Evolutionary conservation across 2,888 invertebrate species (phyloP), one percentile per base, ranked within the genome.

Genomic region (Brachynemurus nebulosus): DNA sequence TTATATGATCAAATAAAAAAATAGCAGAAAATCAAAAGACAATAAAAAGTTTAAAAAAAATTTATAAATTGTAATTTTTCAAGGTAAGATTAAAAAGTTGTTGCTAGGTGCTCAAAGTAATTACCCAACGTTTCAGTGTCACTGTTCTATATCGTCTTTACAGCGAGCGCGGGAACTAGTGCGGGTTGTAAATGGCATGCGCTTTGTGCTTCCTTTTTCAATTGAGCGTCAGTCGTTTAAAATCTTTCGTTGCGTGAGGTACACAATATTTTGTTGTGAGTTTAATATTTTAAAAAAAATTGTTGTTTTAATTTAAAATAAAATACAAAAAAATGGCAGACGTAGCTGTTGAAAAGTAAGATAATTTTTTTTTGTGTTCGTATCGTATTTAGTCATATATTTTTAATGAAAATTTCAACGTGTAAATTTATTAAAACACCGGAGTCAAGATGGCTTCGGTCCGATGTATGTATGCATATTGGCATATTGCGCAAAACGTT

Each of bases 311-410:
- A 41, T 42, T 50, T 49, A 38, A 43, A 46, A 23, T 37, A 19
- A 45, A 30, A 53, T 56, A 54, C 53, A 63, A 56, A 58, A 72
- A 56, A 67, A 79, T 79, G 79, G 77, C 78, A 66, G 78, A 78
- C 66, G 65, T 64, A 50, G 64, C 58, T 50, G 68, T 72, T 51
- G 74, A 76, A 61, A 75, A 74, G 79, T 78, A 71, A 78, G 78
- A 77, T 59, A 50, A 53, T 54, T 50, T 49, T 44, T 46, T 27
- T 40, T 2, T 40, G 16, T 37, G 20, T 17, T 8, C 27, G 11
- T 17, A 19, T 37, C 12, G 20, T 3, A 20, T 8, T n/a, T n/a
- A n/a, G n/a, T n/a, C n/a, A n/a, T n/a, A n/a, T 17, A 36, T 16
- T 12, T 3, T 17, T 8, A 20, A 20, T 37, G 8, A 12, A 19